These are phyloP conservation scores for Zhengitettix transpicula DNA, from an alignment of 2,888 invertebrate genomes.

Conservation along the genomic window DNA sequence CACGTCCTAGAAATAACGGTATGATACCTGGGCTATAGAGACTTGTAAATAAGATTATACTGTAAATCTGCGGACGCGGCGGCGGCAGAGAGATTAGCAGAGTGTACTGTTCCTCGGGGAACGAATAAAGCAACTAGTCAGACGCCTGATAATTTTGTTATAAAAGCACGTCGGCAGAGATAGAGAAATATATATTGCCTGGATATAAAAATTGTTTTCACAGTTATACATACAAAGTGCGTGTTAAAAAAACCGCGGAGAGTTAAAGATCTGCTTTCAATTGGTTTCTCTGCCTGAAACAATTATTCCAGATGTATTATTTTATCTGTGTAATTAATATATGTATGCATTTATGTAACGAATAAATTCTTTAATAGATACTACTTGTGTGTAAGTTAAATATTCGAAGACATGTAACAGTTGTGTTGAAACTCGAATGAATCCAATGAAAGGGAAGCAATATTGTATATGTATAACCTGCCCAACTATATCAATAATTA, in stretches of 20 bases:
- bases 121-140: not conserved
- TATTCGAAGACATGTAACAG: too few species aligned
- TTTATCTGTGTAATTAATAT: too few species aligned
- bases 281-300: too few species aligned
- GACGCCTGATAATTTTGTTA: not conserved
- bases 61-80: too few species aligned
- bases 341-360: too few species aligned
- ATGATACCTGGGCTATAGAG: not conserved
- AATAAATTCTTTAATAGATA: too few species aligned
- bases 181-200: not conserved
- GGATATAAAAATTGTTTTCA: not conserved
- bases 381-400: too few species aligned
- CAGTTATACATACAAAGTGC: not conserved
- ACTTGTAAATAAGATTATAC: not conserved
- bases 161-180: not conserved
- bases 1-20: not conserved
- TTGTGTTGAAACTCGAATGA: too few species aligned
- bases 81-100: not conserved
- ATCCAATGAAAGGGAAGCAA: not conserved
- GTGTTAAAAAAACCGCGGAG: too few species aligned
- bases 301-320: too few species aligned
- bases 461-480: slow-evolving; percentile 10
- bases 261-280: too few species aligned
- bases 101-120: not conserved
- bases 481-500: slow-evolving; percentile 9